A percentile compares a stretch with the other conserved stretches of the same genome.
Evolutionary conservation across 2,888 invertebrate species (phyloP).

Genomic region (Rhopalosiphum nymphaeae): DNA sequence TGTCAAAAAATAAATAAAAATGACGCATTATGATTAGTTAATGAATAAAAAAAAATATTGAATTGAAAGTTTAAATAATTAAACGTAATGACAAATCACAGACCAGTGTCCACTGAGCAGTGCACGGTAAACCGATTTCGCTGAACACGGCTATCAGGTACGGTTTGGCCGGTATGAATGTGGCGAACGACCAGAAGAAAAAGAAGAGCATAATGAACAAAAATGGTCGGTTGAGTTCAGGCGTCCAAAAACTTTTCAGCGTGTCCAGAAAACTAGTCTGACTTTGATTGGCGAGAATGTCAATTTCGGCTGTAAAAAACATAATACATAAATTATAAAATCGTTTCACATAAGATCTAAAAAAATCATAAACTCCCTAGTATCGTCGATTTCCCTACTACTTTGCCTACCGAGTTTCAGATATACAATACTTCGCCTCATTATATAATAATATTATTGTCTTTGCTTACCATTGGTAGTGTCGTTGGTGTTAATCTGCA

Average conservation of each 20-base stretch:
- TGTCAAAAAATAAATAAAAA: neutral
- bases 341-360: no score
- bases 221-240: constrained; percentile 50
- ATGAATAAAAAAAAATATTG: neutral
- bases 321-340: neutral
- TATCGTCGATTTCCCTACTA: neutral
- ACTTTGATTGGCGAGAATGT: constrained; percentile 1
- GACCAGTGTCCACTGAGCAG: constrained; percentile 56
- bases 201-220: constrained; percentile 60
- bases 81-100: neutral
- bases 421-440: neutral
- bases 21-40: neutral
- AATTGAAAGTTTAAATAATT: neutral
- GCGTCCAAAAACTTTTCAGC: constrained; percentile 31
- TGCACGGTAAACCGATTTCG: constrained; percentile 52
- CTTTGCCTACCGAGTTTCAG: neutral
- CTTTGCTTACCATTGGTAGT: constrained; percentile 19
- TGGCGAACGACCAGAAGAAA: constrained; percentile 60
- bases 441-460: neutral
- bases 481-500: constrained; percentile 56
- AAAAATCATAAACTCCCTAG: neutral
- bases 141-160: constrained; percentile 45
- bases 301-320: constrained; percentile 35
- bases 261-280: neutral
- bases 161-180: constrained; percentile 59